These are phyloP conservation scores for Tipula unca DNA, from an alignment of 2,888 invertebrate genomes.

Conservation along the genomic window DNA sequence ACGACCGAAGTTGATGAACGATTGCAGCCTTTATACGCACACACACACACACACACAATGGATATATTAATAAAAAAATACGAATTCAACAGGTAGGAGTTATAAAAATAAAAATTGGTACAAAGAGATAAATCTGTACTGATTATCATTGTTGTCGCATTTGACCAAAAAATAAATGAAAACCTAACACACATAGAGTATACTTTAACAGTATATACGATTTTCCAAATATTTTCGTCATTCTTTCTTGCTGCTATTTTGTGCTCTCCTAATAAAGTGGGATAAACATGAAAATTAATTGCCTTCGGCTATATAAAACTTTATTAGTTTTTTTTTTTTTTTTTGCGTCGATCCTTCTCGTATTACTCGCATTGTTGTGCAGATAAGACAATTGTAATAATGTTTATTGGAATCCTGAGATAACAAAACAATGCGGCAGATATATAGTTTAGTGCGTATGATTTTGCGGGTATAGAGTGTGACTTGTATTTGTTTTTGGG, in stretches of 20 bases:
- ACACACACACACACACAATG: too few species aligned
- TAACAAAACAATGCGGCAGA: background rate
- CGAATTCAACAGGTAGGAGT: background rate
- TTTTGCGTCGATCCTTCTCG: background rate
- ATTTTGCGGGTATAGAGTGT: background rate
- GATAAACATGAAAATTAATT: background rate
- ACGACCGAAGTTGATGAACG: background rate
- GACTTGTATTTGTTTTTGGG: background rate
- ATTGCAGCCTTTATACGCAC: background rate
- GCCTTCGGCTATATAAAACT: background rate
- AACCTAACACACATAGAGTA: background rate
- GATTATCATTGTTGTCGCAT: background rate
- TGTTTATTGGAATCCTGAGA: background rate
- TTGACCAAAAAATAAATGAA: background rate
- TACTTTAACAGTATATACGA: background rate
- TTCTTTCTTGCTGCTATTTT: background rate
- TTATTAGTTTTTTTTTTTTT: background rate
- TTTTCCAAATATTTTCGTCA: background rate
- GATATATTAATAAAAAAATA: background rate
- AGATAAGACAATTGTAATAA: conserved; percentile 4
- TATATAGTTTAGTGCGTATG: background rate
- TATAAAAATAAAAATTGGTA: background rate
- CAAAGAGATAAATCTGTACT: background rate
- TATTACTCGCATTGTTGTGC: background rate
- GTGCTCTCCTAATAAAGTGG: background rate